These are phyloP conservation scores for Muscicapa adusta DNA, from an alignment of 2,113 vertebrate species.

Conservation along the genomic window DNA sequence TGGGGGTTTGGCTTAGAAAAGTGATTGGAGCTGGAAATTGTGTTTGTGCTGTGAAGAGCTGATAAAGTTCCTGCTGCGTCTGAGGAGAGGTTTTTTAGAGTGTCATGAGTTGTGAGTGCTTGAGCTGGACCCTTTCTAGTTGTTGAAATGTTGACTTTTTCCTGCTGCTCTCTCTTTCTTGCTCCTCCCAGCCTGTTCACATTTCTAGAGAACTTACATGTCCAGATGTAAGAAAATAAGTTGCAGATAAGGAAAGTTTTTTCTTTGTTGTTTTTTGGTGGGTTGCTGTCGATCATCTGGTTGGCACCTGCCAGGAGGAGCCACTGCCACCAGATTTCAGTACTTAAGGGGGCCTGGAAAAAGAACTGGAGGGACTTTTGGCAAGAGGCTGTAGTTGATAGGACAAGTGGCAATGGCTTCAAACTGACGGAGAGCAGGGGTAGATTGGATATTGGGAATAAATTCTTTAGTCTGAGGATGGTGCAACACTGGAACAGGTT, in stretches of 20 bases:
- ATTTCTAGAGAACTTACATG: neutral
- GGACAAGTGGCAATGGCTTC: neutral
- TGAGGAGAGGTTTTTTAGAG: neutral
- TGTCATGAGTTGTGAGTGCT: neutral
- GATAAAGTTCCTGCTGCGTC: neutral
- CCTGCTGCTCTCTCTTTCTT: neutral
- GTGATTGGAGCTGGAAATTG: neutral
- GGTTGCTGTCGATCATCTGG: neutral
- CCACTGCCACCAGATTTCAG: neutral
- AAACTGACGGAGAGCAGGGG: neutral
- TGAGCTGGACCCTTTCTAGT: neutral
- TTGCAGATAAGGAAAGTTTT: neutral
- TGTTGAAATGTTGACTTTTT: neutral
- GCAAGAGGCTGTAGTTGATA: neutral
- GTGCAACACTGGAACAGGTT: neutral
- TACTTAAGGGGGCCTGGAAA: neutral
- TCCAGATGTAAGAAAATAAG: neutral
- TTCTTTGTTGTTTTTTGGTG: no score
- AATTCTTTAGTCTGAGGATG: neutral
- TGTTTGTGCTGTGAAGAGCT: neutral
- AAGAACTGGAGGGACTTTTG: neutral
- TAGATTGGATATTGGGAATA: neutral
- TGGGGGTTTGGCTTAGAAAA: neutral
- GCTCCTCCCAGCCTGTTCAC: neutral
- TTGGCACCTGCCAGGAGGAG: neutral